Evolutionary conservation across 2,113 vertebrate genomes (phyloP).

Genomic region (Indicator indicator): DNA sequence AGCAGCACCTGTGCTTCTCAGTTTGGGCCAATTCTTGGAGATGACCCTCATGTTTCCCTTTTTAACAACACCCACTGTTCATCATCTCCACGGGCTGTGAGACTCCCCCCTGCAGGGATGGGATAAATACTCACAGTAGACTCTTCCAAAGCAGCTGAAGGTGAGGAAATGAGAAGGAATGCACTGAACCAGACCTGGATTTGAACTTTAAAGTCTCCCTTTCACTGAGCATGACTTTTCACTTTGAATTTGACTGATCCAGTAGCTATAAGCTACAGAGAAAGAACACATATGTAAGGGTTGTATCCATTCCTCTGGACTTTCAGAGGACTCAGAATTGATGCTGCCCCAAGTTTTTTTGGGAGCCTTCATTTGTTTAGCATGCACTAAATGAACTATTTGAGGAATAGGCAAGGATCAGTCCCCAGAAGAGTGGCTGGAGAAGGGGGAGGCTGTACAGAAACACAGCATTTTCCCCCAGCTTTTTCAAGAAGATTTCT

Average conservation of each 20-base stretch:
- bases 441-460: background rate
- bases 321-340: background rate
- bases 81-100: rapidly evolving
- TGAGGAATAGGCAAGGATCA: constrained; percentile 60
- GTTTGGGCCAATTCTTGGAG: background rate
- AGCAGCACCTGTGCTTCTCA: background rate
- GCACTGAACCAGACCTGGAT: background rate
- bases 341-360: background rate
- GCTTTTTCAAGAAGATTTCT: background rate
- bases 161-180: background rate
- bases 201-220: constrained; percentile 38
- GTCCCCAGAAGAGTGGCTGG: constrained; percentile 11
- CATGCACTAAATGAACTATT: background rate
- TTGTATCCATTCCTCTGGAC: background rate
- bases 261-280: background rate
- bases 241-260: constrained; percentile 25
- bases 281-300: background rate
- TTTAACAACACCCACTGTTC: background rate
- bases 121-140: background rate
- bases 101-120: background rate
- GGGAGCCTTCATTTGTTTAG: background rate
- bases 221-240: background rate
- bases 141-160: background rate
- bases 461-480: background rate
- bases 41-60: background rate